Evolutionary conservation across 2,113 vertebrate species (phyloP).

Genomic region (Malurus alboscapulatus): DNA sequence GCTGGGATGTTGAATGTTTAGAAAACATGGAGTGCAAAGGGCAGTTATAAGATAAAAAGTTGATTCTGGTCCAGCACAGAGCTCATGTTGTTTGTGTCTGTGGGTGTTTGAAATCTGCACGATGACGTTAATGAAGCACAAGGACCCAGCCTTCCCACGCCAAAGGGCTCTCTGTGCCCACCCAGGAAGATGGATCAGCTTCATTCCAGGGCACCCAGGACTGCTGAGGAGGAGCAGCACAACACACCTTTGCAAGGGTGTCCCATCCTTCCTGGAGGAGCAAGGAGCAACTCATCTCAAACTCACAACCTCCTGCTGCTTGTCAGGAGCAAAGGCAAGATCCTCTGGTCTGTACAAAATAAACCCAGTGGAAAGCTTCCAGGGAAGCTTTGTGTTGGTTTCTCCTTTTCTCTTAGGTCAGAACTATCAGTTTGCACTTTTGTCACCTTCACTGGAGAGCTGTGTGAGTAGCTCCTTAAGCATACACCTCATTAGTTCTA

Average conservation of each 20-base stretch:
- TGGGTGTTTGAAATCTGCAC: background rate
- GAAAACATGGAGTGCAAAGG: background rate
- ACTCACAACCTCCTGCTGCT: background rate
- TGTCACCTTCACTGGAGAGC: background rate
- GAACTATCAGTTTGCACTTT: background rate
- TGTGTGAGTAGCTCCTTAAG: background rate
- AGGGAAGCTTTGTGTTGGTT: background rate
- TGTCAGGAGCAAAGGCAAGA: background rate
- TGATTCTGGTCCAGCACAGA: background rate
- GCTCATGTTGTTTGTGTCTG: background rate
- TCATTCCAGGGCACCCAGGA: background rate
- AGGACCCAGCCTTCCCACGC: background rate
- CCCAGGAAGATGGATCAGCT: background rate
- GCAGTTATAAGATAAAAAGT: background rate
- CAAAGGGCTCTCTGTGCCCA: background rate
- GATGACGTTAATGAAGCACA: accelerated
- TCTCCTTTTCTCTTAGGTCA: background rate
- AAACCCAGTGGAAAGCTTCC: background rate
- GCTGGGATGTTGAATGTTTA: background rate
- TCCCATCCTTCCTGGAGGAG: background rate
- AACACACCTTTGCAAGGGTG: background rate
- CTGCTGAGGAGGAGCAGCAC: background rate
- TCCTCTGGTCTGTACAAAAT: background rate
- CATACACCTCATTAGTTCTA: background rate
- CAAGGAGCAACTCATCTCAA: background rate